Base-by-base conservation (phyloP, 2,888 invertebrate species). In the Micoletzkya japonica region DNA sequence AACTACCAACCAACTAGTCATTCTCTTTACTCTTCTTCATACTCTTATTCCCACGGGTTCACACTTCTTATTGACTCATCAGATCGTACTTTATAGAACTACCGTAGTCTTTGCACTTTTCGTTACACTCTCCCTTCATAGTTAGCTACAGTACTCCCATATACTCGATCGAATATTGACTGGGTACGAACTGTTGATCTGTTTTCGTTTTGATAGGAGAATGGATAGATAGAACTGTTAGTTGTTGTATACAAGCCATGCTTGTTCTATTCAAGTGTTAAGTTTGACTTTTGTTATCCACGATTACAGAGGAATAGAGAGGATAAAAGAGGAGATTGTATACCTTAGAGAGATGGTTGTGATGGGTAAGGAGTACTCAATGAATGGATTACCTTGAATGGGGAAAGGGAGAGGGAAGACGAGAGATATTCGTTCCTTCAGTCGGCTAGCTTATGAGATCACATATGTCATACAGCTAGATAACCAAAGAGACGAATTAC, bases 381-480 rank as follows among this genome's bases (percentile, higher is more conserved):
- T 14, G n/a, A 52, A 14, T 52, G 52, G 52, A n/a, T 52, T 52
- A 52, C 24, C n/a, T 6, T 24, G 6, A 24, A 6, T 52, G 14
- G 52, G 24, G 6, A 52, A 52, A n/a, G 7, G 52, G 17, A 14
- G 17, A n/a, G 6, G 7, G 14, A 6, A 14, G 24, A n/a, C n/a
- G 24, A 14, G 52, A 52, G 6, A 14, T 32, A 4, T n/a, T 64
- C 50, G 36, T 64, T 49, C 64, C 64, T 64, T 64, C 50, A 64
- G 64, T 64, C 26, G 26, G 49, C 64, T 34, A 64, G 64, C 64
- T 64, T 64, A 64, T 64, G 64, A 52, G 26, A 32, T 30, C 10
- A 7, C n/a, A n/a, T 20, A 50, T 26, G n/a, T 64, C 64, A 64
- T 64, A 64, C 64, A 64, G 64, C 64, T 64, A 64, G 64, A 64